Evolutionary conservation across 2,888 invertebrate genomes (phyloP).

Genomic region (Exephanes ischioxanthus): DNA sequence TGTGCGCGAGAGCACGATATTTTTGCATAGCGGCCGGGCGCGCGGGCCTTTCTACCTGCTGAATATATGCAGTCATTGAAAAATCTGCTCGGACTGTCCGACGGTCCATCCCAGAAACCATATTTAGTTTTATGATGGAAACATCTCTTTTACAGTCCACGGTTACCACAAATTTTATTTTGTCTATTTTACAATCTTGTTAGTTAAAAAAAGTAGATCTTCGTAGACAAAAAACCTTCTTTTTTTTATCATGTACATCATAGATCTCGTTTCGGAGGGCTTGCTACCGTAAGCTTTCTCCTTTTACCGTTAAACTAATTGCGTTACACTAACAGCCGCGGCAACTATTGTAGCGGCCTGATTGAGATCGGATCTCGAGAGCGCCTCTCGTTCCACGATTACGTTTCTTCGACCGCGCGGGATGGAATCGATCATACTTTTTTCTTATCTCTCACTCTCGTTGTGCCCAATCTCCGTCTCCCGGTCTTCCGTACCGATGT

Average conservation of each 20-base stretch:
- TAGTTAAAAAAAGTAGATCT: not conserved
- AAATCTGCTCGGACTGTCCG: conserved; percentile 31
- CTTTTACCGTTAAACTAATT: conserved; percentile 37
- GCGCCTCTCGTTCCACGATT: conserved; percentile 10
- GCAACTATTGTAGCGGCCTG: not conserved
- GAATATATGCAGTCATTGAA: conserved; percentile 41
- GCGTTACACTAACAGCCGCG: not conserved
- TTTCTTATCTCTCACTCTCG: conserved; percentile 3
- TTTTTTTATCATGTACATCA: too few relatives aligned
- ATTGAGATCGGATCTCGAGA: conserved; percentile 27
- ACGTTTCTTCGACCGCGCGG: conserved; percentile 3
- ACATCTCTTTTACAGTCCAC: not conserved
- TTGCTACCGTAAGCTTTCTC: conserved; percentile 4
- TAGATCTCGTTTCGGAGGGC: not conserved
- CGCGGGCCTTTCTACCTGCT: conserved; percentile 60
- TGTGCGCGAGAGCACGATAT: conserved; percentile 53
- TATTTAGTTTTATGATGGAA: conserved; percentile 4
- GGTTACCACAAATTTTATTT: not conserved
- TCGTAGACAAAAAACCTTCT: too few relatives aligned
- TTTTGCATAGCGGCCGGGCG: conserved; percentile 45
- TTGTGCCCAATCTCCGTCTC: conserved; percentile 4
- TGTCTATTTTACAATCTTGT: not conserved
- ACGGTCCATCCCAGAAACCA: conserved; percentile 5
- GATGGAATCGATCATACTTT: conserved; percentile 1
- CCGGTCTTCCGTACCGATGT: not conserved